Base-by-base conservation (phyloP, 2,888 invertebrate species). In the Shargacucullia verbasci region DNA sequence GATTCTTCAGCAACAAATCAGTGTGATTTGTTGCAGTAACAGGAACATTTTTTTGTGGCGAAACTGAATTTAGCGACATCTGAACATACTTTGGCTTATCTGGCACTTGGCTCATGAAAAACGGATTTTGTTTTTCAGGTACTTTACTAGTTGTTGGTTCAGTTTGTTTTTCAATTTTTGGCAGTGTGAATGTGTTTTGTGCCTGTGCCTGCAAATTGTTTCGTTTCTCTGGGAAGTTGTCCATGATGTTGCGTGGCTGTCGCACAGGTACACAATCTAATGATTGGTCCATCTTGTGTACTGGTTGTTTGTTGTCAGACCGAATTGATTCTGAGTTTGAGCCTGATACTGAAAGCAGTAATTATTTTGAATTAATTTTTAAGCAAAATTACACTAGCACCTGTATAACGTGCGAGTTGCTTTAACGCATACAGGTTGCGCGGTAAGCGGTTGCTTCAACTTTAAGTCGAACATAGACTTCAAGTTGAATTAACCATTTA, bases 221-320 rank as follows among this genome's bases (percentile, higher is more conserved):
- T 67, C 76, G 63, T 72, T 78, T 74, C 12, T 74, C 72, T 59
- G 78, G 41, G 34, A 67, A 41, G 27, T 70, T 80, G 11, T 81
- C 84, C 34, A 59, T 67, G 0, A 70, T 62, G 20, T 76, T 76
- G 0, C 87, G 83, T 0, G 91, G 81, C 56, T 92, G 92, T 34
- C 88, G 85, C 2, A 92, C 91, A 0, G 94, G 93, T 0, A 93
- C 83, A 49, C 84, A 79, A 46, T 94, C 94, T 52, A 93, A 63
- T 0, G 87, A 81, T 33, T 86, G 82, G 60, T 92, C 88, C 61
- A 89, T 75, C 67, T 82, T 84, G 58, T 84, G 82, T 5, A 73
- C 61, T 38, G 76, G 59, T 37, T 79, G 80, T 27, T 68, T 71
- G 45, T 68, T 71, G 45, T 80, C 78, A 15, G 71, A 77, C 6